A percentile compares a stretch with the other conserved stretches of the same genome.
phyloP scores from a whole-genome alignment of 2,113 vertebrate species.

The Boleophthalmus pectinirostris region DNA sequence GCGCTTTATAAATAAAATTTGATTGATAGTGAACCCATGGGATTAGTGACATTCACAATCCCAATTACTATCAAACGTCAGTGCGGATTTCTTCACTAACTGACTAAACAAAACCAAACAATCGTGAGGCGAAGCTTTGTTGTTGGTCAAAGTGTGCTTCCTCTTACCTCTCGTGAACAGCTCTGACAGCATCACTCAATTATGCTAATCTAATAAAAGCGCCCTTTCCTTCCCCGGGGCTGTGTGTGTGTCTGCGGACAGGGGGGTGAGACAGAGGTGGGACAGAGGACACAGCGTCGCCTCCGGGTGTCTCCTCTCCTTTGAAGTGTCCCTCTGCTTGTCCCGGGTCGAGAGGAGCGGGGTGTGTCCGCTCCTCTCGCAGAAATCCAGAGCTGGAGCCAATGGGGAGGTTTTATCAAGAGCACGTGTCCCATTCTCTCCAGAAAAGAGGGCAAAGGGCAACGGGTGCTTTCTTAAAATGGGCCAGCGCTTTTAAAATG shows the following conservation, averaged over 20 bases:
- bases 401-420: conserved; percentile 85
- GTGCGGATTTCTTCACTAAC: background rate
- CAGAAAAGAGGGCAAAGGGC: conserved; percentile 82
- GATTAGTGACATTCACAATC: background rate
- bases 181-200: conserved; percentile 79
- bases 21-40: background rate
- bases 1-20: background rate
- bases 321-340: conserved; percentile 77
- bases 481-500: conserved; percentile 61
- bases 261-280: conserved; percentile 64
- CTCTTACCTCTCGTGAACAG: conserved; percentile 66
- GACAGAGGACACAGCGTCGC: conserved; percentile 75
- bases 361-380: conserved; percentile 87
- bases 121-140: conserved; percentile 40
- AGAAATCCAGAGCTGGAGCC: conserved; percentile 46
- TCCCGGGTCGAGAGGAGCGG: conserved; percentile 67
- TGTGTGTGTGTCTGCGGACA: conserved; percentile 39
- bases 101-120: conserved; percentile 55
- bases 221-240: conserved; percentile 72
- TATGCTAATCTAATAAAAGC: conserved; percentile 81
- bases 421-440: conserved; percentile 86
- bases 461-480: conserved; percentile 51
- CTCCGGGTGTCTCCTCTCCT: conserved; percentile 71
- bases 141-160: conserved; percentile 62
- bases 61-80: background rate